Evolutionary conservation across 2,797 vertebrate species (phyloP).

Genomic region (Crax fasciolata): DNA sequence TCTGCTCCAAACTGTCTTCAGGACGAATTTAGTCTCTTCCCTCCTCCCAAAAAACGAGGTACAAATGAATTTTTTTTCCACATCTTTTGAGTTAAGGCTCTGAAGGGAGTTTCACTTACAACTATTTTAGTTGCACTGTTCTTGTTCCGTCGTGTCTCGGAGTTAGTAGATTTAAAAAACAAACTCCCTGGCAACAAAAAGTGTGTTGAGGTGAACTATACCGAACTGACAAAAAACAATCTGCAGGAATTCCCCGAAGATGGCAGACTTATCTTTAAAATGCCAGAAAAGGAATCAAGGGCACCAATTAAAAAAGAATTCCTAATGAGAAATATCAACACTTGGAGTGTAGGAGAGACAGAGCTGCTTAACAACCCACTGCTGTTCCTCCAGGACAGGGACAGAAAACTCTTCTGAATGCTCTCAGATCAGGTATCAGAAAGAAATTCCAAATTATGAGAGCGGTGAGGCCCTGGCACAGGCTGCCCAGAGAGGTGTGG

Average conservation of each 20-base stretch:
- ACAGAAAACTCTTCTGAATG: background rate
- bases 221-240: background rate
- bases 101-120: background rate
- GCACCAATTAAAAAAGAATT: background rate
- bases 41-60: background rate
- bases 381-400: background rate
- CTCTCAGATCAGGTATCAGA: background rate
- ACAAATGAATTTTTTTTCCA: background rate
- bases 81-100: background rate
- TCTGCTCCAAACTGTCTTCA: background rate
- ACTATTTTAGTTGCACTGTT: conserved; percentile 4
- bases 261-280: background rate
- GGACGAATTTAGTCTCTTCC: background rate
- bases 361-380: background rate
- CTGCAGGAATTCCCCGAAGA: background rate
- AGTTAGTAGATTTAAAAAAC: background rate
- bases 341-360: background rate
- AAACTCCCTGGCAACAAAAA: background rate
- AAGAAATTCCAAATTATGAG: background rate
- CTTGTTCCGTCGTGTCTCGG: background rate
- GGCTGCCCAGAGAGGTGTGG: background rate
- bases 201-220: background rate
- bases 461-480: background rate
- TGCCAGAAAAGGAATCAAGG: background rate
- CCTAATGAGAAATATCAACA: background rate